phyloP scores from a whole-genome alignment of 2,797 vertebrate species.

The Cynodonichthys magdalenae region DNA sequence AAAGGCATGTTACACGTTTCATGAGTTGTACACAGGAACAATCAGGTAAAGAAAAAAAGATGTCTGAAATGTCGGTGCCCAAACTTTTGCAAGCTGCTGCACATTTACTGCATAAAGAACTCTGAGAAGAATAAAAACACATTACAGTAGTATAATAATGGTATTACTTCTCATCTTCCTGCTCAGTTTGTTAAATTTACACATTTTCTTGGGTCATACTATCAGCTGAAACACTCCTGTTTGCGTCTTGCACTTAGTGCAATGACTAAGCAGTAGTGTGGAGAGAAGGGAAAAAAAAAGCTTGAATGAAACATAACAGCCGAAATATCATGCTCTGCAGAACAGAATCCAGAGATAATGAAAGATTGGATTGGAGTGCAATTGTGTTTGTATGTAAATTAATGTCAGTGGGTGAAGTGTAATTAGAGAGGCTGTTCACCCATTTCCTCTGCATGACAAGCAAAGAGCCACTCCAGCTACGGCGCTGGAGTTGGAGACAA shows the following conservation, averaged over 20 bases:
- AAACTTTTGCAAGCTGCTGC: background rate
- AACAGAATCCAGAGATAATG: conserved; percentile 66
- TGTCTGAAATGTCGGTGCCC: background rate
- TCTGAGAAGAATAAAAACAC: background rate
- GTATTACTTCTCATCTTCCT: conserved; percentile 4
- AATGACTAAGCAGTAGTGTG: conserved; percentile 45
- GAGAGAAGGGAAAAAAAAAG: conserved; percentile 28
- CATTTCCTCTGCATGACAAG: conserved; percentile 66
- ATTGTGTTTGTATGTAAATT: conserved; percentile 78
- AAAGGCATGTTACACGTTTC: too few species aligned
- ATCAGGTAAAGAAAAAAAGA: too few species aligned
- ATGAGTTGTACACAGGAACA: too few species aligned
- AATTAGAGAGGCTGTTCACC: conserved; percentile 75
- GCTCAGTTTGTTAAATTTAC: conserved; percentile 17
- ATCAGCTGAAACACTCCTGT: conserved; percentile 16
- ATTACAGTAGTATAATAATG: background rate
- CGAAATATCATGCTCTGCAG: conserved; percentile 60
- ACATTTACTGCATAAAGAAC: background rate
- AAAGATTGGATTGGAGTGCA: conserved; percentile 62
- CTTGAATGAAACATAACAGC: conserved; percentile 64
- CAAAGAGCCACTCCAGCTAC: conserved; percentile 49
- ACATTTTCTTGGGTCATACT: conserved; percentile 29
- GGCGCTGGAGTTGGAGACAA: conserved; percentile 46
- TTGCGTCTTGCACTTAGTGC: conserved; percentile 33
- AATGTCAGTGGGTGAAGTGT: conserved; percentile 75